These are phyloP conservation scores for Acridotheres tristis DNA, from an alignment of 2,797 vertebrate species.

Conservation along the genomic window DNA sequence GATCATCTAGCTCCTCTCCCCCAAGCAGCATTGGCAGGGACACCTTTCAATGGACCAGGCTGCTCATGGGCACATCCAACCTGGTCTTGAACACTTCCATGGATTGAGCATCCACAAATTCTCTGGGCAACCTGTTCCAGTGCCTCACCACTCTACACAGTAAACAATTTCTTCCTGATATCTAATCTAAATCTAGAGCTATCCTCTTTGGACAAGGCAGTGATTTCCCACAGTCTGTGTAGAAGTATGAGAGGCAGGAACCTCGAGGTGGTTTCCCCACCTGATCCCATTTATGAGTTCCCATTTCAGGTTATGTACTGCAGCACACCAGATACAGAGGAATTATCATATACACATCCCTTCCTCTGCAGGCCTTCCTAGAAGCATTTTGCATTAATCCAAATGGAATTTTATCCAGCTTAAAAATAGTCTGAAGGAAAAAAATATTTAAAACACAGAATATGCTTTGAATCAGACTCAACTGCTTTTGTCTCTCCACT, in stretches of 20 bases:
- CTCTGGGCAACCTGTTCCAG: neutral
- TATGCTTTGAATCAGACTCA: neutral
- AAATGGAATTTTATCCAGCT: neutral
- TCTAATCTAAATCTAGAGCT: neutral
- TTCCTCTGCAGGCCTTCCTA: neutral
- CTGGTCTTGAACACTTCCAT: neutral
- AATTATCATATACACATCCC: neutral
- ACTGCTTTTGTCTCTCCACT: neutral
- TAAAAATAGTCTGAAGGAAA: neutral
- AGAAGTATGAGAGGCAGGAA: neutral
- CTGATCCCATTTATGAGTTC: neutral
- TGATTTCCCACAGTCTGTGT: neutral
- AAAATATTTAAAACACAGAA: neutral
- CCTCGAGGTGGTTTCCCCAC: neutral
- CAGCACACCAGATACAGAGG: neutral
- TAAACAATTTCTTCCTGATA: neutral
- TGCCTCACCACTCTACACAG: neutral
- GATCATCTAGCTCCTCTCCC: neutral
- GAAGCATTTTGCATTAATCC: neutral
- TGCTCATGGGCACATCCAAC: neutral
- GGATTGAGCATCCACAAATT: neutral
- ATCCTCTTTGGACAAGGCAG: accelerated
- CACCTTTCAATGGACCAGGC: neutral
- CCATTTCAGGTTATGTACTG: neutral
- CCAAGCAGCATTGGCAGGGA: neutral